Evolutionary conservation across 2,113 vertebrate genomes (phyloP), one percentile per base, ranked within the genome.

Genomic region (Garra rufa): DNA sequence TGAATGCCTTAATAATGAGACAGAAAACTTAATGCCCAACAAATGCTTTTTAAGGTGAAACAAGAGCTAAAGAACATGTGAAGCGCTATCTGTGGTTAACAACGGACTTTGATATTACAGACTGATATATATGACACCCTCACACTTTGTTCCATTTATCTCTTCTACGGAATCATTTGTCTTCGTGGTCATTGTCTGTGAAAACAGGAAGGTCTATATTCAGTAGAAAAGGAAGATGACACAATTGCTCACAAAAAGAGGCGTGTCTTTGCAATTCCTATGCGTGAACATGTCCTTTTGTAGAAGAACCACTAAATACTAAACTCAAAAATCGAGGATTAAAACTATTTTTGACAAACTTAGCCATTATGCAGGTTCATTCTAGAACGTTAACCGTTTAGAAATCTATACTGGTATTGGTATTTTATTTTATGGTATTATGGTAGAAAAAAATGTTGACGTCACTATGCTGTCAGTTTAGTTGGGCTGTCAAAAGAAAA

Each of bases 211-310:
- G 71, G 46, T 50, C 26, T 26, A 38, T 81, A 41, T 74, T 81
- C 69, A 43, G 69, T 19, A 86, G 11, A 73, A 74, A 10, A 65
- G 85, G 75, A 79, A 83, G 76, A 46, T 30, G 28, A 63, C 73
- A 82, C 30, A 41, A 81, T 48, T 3, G n/a, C 43, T 48, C 24
- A 15, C 3, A 26, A 43, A 44, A 43, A 26, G 0, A 74, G 70
- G 21, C 41, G 69, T 3, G 14, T 14, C 43, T 43, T 38, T 65
- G 28, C 11, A 28, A n/a, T 44, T 59, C n/a, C 9, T 21, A 11
- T 59, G 28, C 13, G 67, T 44, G 30, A 34, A 24, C 6, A 21
- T 83, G 19, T 61, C 6, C 9, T 26, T 26, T 61, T 9, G 8
- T 10, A 57, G n/a, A 70, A 50, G 69, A 78, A 55, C 13, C n/a